Conservation (phyloP, 1,140 invertebrate genomes). For the Diprion similis region DNA sequence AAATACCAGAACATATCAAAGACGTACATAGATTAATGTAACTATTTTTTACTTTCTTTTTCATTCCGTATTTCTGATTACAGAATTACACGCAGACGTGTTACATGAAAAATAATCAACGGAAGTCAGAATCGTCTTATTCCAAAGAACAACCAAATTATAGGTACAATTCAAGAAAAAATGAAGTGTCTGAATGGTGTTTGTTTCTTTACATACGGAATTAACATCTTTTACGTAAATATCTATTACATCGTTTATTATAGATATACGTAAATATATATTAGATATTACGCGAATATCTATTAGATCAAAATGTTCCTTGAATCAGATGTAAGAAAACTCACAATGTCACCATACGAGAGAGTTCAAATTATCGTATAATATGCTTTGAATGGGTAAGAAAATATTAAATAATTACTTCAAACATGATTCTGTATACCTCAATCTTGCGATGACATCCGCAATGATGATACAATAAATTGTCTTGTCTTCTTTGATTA, state of each 20-base stretch:
- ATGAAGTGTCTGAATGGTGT: not conserved
- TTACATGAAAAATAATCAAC: too few species aligned
- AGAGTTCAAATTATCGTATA: not conserved
- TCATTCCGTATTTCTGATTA: too few species aligned
- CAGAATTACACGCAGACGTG: too few species aligned
- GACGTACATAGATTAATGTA: too few species aligned
- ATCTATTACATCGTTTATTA: not conserved
- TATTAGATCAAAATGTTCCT: not conserved
- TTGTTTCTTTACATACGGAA: not conserved
- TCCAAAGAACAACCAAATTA: not conserved
- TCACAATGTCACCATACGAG: not conserved
- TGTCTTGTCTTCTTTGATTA: constrained; percentile 14
- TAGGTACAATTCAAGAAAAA: not conserved
- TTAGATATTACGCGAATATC: not conserved
- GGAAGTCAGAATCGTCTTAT: too few species aligned
- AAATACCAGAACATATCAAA: too few species aligned
- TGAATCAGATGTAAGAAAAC: not conserved
- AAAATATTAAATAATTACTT: not conserved
- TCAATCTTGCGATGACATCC: not conserved
- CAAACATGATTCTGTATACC: not conserved
- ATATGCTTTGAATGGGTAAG: not conserved
- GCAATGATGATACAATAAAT: not conserved
- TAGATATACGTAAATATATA: not conserved
- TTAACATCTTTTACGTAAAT: not conserved
- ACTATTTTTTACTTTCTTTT: too few species aligned